Conservation (phyloP, 2,888 invertebrate species). For the Syrphus vitripennis region DNA sequence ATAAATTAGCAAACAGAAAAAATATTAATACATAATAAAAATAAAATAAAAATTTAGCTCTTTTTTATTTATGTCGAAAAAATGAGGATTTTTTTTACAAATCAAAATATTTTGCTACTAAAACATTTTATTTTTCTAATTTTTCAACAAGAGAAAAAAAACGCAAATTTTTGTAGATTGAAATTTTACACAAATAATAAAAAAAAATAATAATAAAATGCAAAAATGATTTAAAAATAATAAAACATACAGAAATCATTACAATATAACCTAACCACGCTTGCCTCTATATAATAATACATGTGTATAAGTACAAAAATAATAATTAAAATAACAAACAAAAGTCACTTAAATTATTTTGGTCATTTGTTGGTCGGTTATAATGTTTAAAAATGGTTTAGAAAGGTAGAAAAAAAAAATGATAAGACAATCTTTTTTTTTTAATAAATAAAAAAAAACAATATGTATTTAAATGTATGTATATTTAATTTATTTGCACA, state of each 20-base stretch:
- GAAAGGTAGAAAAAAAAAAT: background rate
- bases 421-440: constrained; percentile 9
- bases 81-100: constrained; percentile 18
- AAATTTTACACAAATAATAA: constrained; percentile 25
- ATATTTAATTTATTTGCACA: constrained; percentile 8
- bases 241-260: constrained; percentile 8
- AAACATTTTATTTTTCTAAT: constrained; percentile 46
- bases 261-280: constrained; percentile 59
- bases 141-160: constrained; percentile 22
- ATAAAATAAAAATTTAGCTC: constrained; percentile 15
- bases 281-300: constrained; percentile 66
- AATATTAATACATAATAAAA: constrained; percentile 3
- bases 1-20: constrained; percentile 21
- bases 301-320: constrained; percentile 67
- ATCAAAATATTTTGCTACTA: constrained; percentile 65
- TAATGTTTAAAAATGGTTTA: background rate
- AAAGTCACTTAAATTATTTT: constrained; percentile 10
- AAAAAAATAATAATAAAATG: background rate
- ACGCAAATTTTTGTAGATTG: constrained; percentile 25
- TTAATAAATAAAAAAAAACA: background rate
- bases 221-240: constrained; percentile 23
- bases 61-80: constrained; percentile 31
- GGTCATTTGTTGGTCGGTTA: constrained; percentile 20
- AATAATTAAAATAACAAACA: background rate
- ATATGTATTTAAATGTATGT: background rate